phyloP scores from a whole-genome alignment of 2,888 invertebrate species.

The Hololepta plana region DNA sequence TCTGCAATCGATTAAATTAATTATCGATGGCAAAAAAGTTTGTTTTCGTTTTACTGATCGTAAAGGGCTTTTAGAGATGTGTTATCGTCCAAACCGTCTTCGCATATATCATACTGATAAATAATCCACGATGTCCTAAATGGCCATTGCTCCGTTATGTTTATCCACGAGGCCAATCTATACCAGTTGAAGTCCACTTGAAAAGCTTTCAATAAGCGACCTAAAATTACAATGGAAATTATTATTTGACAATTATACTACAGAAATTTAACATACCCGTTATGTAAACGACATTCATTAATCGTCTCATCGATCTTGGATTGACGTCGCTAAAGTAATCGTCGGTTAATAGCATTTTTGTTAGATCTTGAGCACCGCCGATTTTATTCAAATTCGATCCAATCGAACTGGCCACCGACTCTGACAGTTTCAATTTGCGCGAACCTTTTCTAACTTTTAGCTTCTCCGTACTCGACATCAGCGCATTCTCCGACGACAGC shows the following conservation, averaged over 20 bases:
- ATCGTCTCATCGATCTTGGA: constrained; percentile 85
- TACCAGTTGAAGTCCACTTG: constrained; percentile 99
- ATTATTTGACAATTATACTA: constrained; percentile 3
- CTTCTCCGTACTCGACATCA: constrained; percentile 74
- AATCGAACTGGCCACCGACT: constrained; percentile 80
- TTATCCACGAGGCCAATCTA: constrained; percentile 93
- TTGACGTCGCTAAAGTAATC: constrained; percentile 99
- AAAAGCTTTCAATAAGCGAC: constrained; percentile 90
- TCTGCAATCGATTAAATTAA: constrained; percentile 27
- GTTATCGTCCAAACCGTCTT: constrained; percentile 72
- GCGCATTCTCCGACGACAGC: constrained; percentile 59
- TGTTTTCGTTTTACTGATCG: constrained; percentile 54
- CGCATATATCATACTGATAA: constrained; percentile 77
- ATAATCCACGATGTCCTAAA: constrained; percentile 96
- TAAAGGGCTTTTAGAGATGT: constrained; percentile 79
- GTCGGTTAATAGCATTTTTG: constrained; percentile 81
- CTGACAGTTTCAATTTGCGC: constrained; percentile 62
- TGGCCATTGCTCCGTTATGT: constrained; percentile 98
- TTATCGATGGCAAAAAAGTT: constrained; percentile 5
- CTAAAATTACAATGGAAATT: constrained; percentile 29
- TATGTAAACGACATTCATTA: constrained; percentile 94
- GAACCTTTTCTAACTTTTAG: constrained; percentile 45
- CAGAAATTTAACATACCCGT: too few species aligned
- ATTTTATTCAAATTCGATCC: constrained; percentile 71
- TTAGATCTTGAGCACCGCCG: constrained; percentile 48